Evolutionary conservation across 23 tunicate genomes (phyloP).

Genomic region (Ascidia mentula): DNA sequence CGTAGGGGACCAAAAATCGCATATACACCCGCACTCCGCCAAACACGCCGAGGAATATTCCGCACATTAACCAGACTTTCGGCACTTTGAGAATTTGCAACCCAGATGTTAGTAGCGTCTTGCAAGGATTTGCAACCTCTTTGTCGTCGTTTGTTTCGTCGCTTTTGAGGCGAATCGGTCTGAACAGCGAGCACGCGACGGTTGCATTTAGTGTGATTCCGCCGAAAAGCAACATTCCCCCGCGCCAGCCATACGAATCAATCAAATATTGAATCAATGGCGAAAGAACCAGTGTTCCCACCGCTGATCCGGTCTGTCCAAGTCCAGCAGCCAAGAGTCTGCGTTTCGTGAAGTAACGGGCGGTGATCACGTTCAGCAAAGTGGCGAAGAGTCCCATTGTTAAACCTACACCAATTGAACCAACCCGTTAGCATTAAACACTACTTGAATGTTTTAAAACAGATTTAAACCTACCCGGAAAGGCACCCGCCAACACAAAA

Average conservation of each 20-base stretch:
- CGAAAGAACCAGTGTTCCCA: constrained; percentile 29
- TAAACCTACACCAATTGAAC: neutral
- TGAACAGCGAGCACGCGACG: constrained; percentile 23
- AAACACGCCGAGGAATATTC: neutral
- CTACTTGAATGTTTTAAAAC: too few species aligned
- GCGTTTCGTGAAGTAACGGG: constrained; percentile 24
- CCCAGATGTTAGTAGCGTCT: neutral
- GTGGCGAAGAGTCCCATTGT: constrained; percentile 4
- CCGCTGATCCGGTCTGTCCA: constrained; percentile 10
- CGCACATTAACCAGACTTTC: constrained; percentile 20
- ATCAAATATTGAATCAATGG: constrained; percentile 20
- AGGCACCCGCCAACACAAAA: constrained; percentile 1
- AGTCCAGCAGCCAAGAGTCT: constrained; percentile 19
- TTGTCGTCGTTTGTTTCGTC: neutral
- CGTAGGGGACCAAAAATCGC: constrained; percentile 12
- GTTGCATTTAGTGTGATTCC: constrained; percentile 13
- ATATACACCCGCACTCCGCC: neutral
- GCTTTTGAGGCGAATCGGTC: constrained; percentile 20
- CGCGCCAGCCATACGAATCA: constrained; percentile 26
- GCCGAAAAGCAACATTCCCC: constrained; percentile 23
- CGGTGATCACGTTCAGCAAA: neutral
- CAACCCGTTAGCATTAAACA: too few species aligned
- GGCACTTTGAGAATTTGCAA: neutral
- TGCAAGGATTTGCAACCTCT: too few species aligned
- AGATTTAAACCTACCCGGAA: too few species aligned